phyloP scores from a whole-genome alignment of 1,140 invertebrate genomes.

The Stegodyphus dumicola region DNA sequence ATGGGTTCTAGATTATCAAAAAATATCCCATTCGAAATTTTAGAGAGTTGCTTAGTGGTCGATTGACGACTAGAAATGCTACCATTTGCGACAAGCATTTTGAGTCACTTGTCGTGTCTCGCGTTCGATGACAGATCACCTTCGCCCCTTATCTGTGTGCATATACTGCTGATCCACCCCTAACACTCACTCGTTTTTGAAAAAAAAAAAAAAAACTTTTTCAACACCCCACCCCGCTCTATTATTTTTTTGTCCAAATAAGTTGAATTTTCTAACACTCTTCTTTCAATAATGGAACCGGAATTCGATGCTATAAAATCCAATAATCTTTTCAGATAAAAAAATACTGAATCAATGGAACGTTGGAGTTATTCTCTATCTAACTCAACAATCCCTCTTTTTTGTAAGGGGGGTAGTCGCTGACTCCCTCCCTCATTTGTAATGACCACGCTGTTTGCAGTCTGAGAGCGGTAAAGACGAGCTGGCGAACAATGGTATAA shows the following conservation, averaged over 20 bases:
- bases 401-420: background rate
- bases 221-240: background rate
- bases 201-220: background rate
- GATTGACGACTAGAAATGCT: too few species aligned
- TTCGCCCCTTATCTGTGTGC: background rate
- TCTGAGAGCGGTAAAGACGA: too few species aligned
- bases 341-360: conserved; percentile 31
- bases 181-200: background rate
- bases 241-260: conserved; percentile 30
- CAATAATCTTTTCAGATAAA: conserved; percentile 50
- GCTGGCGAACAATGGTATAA: too few species aligned
- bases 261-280: conserved; percentile 45
- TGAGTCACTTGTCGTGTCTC: conserved; percentile 9
- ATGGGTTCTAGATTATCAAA: background rate
- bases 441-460: too few species aligned
- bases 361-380: conserved; percentile 11
- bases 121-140: conserved; percentile 22
- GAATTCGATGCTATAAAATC: conserved; percentile 49
- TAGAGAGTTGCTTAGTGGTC: background rate
- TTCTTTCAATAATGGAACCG: conserved; percentile 32
- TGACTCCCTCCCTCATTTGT: too few species aligned
- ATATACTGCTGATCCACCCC: background rate
- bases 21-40: conserved; percentile 2
- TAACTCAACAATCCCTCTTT: background rate
- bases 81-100: conserved; percentile 21